Percentiles rank a stretch among this genome's conserved stretches.
These are phyloP conservation scores for Poicephalus gulielmi DNA, from an alignment of 2,113 vertebrate genomes.

Conservation along the genomic window DNA sequence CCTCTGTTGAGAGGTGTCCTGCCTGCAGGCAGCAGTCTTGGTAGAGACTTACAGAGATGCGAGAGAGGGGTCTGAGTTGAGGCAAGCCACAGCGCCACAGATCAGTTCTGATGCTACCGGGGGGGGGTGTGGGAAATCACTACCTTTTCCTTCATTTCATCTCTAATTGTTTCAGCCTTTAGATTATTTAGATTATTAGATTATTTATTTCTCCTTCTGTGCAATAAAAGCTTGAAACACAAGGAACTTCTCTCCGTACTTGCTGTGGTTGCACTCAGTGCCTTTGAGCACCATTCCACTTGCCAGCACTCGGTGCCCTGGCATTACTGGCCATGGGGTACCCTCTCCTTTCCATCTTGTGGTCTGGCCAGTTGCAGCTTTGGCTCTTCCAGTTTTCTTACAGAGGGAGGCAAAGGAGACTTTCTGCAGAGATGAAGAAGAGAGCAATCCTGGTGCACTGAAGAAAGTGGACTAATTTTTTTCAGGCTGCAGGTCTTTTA, in stretches of 20 bases:
- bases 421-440: neutral
- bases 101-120: neutral
- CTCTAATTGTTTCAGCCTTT: neutral
- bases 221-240: slow-evolving; percentile 21
- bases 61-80: neutral
- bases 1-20: neutral
- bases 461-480: neutral
- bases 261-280: neutral
- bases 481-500: neutral
- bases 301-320: fast-evolving
- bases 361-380: neutral
- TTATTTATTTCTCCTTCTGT: slow-evolving; percentile 35
- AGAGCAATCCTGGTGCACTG: neutral
- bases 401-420: neutral
- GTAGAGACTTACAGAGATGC: neutral
- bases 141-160: neutral
- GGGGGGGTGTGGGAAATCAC: neutral
- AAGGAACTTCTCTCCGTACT: neutral
- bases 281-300: neutral
- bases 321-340: fast-evolving
- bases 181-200: neutral
- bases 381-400: neutral
- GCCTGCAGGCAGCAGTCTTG: neutral
- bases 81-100: neutral
- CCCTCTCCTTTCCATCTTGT: neutral